phyloP scores from a whole-genome alignment of 2,113 vertebrate species.

The Mystacornis crossleyi region DNA sequence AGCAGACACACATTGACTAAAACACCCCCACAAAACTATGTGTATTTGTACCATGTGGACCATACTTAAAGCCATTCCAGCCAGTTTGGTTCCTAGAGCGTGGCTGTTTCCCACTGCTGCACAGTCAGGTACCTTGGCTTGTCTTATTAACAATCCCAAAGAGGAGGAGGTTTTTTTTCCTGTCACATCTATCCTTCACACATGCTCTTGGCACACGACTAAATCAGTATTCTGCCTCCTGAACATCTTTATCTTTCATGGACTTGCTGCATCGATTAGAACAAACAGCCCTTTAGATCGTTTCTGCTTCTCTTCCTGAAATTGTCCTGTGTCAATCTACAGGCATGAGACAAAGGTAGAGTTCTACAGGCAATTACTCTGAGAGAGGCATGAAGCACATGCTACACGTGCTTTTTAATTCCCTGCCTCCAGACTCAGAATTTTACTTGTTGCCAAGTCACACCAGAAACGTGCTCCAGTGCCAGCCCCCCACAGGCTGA shows the following conservation, averaged over 20 bases:
- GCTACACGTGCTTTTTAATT: constrained; percentile 11
- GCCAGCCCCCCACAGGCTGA: not conserved
- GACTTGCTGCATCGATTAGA: not conserved
- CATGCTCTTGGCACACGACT: not conserved
- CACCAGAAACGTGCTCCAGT: not conserved
- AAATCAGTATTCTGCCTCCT: constrained; percentile 18
- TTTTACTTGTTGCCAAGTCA: constrained; percentile 34
- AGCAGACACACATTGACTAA: not conserved
- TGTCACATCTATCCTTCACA: not conserved
- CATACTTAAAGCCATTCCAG: not conserved
- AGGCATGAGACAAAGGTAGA: not conserved
- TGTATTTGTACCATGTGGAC: not conserved
- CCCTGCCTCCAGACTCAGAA: not conserved
- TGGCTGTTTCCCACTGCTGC: not conserved
- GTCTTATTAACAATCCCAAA: not conserved
- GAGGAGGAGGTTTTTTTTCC: not conserved
- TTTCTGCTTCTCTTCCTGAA: not conserved
- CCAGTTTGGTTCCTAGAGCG: not conserved
- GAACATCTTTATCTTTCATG: constrained; percentile 12
- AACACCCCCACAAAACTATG: not conserved
- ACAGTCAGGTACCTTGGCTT: not conserved
- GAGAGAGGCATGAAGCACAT: not conserved
- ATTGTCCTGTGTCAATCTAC: not conserved
- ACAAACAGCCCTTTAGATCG: not conserved
- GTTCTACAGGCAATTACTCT: not conserved